Evolutionary conservation across 1,140 invertebrate genomes (phyloP), one percentile per base, ranked within the genome.

Genomic region (Periplaneta americana): DNA sequence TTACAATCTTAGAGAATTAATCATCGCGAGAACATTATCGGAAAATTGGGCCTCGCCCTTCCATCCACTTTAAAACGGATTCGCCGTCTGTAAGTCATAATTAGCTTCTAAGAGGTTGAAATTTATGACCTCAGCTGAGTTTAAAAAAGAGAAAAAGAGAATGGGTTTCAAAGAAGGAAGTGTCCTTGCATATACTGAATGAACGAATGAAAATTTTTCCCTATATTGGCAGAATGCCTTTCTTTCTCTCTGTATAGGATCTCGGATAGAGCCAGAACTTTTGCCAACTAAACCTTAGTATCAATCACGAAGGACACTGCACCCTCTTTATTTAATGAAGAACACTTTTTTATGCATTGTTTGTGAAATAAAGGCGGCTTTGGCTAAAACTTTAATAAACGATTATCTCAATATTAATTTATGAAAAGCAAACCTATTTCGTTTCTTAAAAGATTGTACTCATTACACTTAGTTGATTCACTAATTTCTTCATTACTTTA

Each of bases 81-180:
- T 66, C 28, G n/a, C 37, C 57, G 48, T 66, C 39, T 80, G 79
- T 39, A 80, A 80, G 79, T 80, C 79, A 80, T 80, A 80, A 80
- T 80, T 80, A 80, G 57, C 79, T 80, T 80, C 79, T 48, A 32
- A 57, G 79, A 39, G 39, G n/a, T 13, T 66, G 48, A 66, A 66
- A 66, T 66, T 66, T 66, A 66, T 80, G 57, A 80, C 15, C 75
- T 8, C 75, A 77, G 75, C 31, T 77, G 15, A 77, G 17, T 77
- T 77, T 22, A 77, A 77, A 77, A 28, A 77, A 36, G 33, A 22
- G 15, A 75, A 15, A n/a, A 66, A n/a, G 4, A 5, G 48, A 8
- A n/a, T 6, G 48, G 13, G 48, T 28, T 48, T 10, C n/a, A 48
- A 18, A 48, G 17, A 48, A 48, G n/a, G 15, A 15, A 15, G n/a